A percentile compares a stretch with the other conserved stretches of the same genome.
Conservation (phyloP, 1,140 invertebrate species). For the Anthonomus grandis region DNA sequence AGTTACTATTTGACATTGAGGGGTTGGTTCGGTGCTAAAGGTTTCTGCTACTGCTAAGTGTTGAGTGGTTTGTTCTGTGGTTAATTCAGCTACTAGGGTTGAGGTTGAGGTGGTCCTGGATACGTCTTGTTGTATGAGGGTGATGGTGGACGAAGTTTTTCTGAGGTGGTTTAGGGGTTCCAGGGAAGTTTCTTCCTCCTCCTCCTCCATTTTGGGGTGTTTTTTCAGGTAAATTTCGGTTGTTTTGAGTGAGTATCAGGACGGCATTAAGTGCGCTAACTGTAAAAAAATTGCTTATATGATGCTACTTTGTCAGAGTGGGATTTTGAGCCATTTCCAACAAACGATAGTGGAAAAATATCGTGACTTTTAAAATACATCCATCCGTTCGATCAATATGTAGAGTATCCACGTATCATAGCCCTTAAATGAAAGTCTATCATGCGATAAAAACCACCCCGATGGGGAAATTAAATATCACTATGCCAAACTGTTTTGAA, state of each 20-base stretch:
- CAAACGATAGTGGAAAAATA: no score
- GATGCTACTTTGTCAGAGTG: not conserved
- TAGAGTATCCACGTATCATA: no score
- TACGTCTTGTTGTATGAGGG: conserved; percentile 39
- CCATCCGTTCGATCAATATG: no score
- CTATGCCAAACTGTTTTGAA: no score
- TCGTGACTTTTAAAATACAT: no score
- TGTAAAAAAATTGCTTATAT: not conserved
- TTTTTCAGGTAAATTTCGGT: conserved; percentile 10
- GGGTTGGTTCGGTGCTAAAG: conserved; percentile 14
- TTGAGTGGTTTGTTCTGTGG: not conserved
- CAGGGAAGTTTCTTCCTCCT: conserved; percentile 51
- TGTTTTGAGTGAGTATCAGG: conserved; percentile 15
- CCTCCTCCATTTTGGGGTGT: conserved; percentile 54
- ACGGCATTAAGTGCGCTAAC: conserved; percentile 4
- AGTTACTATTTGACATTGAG: conserved; percentile 50
- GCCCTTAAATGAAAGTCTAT: no score
- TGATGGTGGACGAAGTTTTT: conserved; percentile 44
- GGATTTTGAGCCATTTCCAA: conserved; percentile 7
- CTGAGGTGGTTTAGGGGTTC: conserved; percentile 23
- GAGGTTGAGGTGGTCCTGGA: conserved; percentile 36
- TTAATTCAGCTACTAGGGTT: conserved; percentile 24
- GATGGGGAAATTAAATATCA: no score
- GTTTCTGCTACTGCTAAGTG: conserved; percentile 13
- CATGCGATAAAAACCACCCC: no score